Conservation (phyloP, 2,888 invertebrate genomes). For the Drosophila colorata region DNA sequence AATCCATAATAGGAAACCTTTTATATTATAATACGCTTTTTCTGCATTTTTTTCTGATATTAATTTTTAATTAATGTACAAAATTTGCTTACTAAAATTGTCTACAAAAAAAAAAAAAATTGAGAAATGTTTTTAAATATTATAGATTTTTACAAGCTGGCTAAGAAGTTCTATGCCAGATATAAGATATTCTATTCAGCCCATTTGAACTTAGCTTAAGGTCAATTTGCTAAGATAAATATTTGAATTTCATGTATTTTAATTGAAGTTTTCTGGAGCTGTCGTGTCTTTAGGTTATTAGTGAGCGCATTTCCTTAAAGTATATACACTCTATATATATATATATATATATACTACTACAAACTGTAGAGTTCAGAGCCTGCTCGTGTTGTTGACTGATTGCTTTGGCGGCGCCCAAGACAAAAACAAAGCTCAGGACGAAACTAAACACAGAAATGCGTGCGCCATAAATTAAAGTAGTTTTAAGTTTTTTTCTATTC, state of each 20-base stretch:
- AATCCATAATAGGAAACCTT: neutral
- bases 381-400: conserved; percentile 70
- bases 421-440: conserved; percentile 33
- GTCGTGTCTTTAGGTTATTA: conserved; percentile 49
- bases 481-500: conserved; percentile 63
- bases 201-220: neutral
- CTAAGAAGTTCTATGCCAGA: neutral
- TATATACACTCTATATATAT: neutral
- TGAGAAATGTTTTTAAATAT: too few relatives aligned
- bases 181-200: neutral
- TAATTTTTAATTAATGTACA: too few relatives aligned
- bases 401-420: conserved; percentile 68
- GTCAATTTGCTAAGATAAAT: conserved; percentile 18
- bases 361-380: conserved; percentile 15
- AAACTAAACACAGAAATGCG: conserved; percentile 74
- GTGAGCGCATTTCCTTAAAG: conserved; percentile 34
- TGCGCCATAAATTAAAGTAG: conserved; percentile 80
- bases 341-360: neutral
- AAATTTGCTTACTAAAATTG: too few relatives aligned
- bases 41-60: neutral
- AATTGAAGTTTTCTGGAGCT: conserved; percentile 23
- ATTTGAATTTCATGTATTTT: conserved; percentile 31
- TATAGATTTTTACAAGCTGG: too few relatives aligned
- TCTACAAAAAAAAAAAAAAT: too few relatives aligned
- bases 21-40: neutral